These are phyloP conservation scores for Bembecia ichneumoniformis DNA, from an alignment of 2,888 invertebrate species.

Conservation along the genomic window DNA sequence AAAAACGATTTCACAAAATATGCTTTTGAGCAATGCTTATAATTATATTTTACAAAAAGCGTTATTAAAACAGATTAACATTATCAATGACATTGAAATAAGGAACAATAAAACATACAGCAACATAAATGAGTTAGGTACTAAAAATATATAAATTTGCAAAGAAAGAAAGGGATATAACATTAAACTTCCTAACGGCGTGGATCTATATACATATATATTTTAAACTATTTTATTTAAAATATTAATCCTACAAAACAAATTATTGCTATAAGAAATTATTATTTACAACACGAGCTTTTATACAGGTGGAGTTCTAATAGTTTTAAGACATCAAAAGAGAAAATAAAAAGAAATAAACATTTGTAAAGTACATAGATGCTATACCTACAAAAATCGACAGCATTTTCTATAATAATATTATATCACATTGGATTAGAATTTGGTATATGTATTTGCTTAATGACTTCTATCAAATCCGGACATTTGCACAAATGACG, in stretches of 20 bases:
- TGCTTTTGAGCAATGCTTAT: constrained; percentile 71
- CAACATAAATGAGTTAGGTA: neutral
- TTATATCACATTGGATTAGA: constrained; percentile 67
- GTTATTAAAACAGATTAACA: constrained; percentile 37
- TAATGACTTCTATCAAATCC: constrained; percentile 1
- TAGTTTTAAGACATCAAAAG: constrained; percentile 41
- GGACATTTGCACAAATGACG: constrained; percentile 7
- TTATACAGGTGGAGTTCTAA: constrained; percentile 23
- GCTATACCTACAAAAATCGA: constrained; percentile 14
- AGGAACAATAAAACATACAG: neutral
- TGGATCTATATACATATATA: constrained; percentile 1
- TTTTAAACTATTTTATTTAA: constrained; percentile 5
- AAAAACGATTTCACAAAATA: constrained; percentile 71
- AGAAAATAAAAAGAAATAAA: constrained; percentile 34
- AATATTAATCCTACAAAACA: constrained; percentile 32
- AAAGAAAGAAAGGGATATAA: neutral
- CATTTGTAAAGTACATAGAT: constrained; percentile 8
- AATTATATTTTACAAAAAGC: constrained; percentile 63
- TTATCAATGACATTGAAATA: neutral
- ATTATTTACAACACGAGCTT: constrained; percentile 39
- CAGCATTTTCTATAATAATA: constrained; percentile 33
- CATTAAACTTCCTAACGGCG: neutral
- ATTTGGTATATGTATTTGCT: constrained; percentile 40
- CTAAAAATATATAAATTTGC: neutral
- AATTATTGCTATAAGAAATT: constrained; percentile 49